Conservation (phyloP, 2,888 invertebrate genomes). For the Sinotaia quadrata region DNA sequence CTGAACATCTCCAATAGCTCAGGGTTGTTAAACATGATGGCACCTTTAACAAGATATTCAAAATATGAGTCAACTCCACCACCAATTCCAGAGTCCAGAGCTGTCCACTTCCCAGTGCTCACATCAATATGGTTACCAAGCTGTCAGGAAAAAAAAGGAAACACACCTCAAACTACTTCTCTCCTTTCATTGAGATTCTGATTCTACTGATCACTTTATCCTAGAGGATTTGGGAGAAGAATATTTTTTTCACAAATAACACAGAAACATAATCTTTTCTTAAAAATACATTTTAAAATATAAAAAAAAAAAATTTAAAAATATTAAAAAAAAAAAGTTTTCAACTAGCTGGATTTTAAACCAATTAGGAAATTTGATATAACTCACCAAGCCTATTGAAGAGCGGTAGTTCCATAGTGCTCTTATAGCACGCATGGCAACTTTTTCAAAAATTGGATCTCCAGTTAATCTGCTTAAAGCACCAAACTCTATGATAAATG, state of each 20-base stretch:
- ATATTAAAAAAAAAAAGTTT: too few species aligned
- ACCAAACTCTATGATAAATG: slow-evolving; percentile 97
- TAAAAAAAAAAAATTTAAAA: too few species aligned
- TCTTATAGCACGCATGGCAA: slow-evolving; percentile 90
- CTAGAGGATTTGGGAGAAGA: too few species aligned
- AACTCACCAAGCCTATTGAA: slow-evolving; percentile 79
- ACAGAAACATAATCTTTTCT: too few species aligned
- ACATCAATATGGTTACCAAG: slow-evolving; percentile 98
- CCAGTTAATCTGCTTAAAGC: slow-evolving; percentile 93
- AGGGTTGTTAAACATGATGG: slow-evolving; percentile 90
- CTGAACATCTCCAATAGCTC: slow-evolving; percentile 92
- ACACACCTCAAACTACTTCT: too few species aligned
- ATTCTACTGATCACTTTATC: too few species aligned
- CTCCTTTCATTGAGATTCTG: background rate
- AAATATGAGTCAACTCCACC: slow-evolving; percentile 96
- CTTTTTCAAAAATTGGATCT: slow-evolving; percentile 87
- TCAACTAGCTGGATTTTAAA: too few species aligned
- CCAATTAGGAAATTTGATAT: too few species aligned
- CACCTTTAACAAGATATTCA: slow-evolving; percentile 97
- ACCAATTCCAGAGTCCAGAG: slow-evolving; percentile 95
- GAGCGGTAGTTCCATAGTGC: slow-evolving; percentile 90
- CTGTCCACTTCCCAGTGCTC: slow-evolving; percentile 95
- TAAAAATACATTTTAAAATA: too few species aligned
- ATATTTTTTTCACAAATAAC: too few species aligned
- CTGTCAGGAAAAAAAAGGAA: slow-evolving; percentile 70